A percentile compares a stretch with the other conserved stretches of the same genome.
These are phyloP conservation scores for Varecia variegata DNA, from an alignment of 2,797 vertebrate species.

Conservation along the genomic window DNA sequence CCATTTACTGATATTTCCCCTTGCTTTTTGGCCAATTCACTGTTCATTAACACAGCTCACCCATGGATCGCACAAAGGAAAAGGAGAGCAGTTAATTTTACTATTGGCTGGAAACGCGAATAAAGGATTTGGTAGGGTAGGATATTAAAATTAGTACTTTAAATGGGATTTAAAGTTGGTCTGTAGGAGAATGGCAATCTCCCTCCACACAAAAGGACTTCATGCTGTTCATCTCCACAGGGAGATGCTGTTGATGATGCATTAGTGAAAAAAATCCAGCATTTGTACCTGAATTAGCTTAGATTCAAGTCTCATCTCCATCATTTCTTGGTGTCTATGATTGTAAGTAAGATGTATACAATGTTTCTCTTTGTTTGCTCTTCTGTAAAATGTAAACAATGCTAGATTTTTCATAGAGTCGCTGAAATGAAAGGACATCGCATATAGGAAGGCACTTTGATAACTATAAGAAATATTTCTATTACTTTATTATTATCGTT, in stretches of 20 bases:
- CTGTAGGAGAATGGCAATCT: background rate
- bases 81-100: background rate
- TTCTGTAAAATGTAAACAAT: slow-evolving; percentile 11
- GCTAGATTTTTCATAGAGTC: background rate
- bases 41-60: background rate
- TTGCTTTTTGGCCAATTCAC: background rate
- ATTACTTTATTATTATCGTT: background rate
- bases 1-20: background rate
- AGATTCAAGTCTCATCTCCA: background rate
- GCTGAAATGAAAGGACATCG: background rate
- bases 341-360: background rate
- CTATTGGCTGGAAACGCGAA: background rate
- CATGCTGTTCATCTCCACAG: background rate
- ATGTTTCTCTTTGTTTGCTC: background rate
- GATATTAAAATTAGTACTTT: background rate
- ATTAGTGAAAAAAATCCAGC: background rate
- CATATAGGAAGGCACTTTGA: background rate
- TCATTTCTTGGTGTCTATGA: background rate
- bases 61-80: background rate
- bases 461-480: background rate
- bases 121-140: background rate
- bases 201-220: background rate
- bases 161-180: slow-evolving; percentile 7
- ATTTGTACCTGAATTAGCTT: background rate
- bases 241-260: background rate